Percentiles rank a stretch among this genome's conserved stretches.
Conservation (phyloP, 2,888 invertebrate species). For the Podotricha telesiphe region DNA sequence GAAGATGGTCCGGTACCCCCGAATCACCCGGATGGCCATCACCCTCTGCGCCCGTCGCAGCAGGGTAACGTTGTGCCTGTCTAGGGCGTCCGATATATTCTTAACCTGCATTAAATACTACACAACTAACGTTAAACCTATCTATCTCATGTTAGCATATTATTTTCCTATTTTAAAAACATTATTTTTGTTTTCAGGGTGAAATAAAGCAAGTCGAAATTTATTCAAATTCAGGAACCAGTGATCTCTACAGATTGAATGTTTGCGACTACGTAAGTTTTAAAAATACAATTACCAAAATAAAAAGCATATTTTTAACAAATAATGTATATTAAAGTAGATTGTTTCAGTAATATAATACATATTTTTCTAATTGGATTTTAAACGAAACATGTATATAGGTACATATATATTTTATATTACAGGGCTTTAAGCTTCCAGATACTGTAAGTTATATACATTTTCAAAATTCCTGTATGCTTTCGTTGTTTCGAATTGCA, state of each 20-base stretch:
- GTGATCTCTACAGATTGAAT: neutral
- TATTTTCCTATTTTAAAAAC: neutral
- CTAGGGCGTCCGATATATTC: too few relatives aligned
- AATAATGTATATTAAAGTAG: too few relatives aligned
- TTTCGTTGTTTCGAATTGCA: conserved; percentile 20
- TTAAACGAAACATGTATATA: neutral
- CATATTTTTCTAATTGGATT: neutral
- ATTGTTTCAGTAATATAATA: neutral
- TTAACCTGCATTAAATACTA: too few relatives aligned
- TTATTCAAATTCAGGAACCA: conserved; percentile 1
- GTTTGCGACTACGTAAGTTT: neutral
- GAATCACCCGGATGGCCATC: too few relatives aligned
- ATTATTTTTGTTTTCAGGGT: conserved; percentile 5
- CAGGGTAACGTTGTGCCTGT: too few relatives aligned
- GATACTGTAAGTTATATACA: conserved; percentile 62
- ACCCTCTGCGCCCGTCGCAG: too few relatives aligned
- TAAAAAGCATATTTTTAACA: too few relatives aligned
- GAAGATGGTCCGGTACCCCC: too few relatives aligned
- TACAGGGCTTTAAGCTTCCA: conserved; percentile 59
- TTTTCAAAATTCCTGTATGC: conserved; percentile 32
- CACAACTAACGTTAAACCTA: too few relatives aligned
- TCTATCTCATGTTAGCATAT: too few relatives aligned
- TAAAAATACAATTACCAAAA: too few relatives aligned
- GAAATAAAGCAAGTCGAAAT: conserved; percentile 17
- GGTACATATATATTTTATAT: conserved; percentile 48